Evolutionary conservation across 2,888 invertebrate species (phyloP).

Genomic region (Drosophila paramelanica): DNA sequence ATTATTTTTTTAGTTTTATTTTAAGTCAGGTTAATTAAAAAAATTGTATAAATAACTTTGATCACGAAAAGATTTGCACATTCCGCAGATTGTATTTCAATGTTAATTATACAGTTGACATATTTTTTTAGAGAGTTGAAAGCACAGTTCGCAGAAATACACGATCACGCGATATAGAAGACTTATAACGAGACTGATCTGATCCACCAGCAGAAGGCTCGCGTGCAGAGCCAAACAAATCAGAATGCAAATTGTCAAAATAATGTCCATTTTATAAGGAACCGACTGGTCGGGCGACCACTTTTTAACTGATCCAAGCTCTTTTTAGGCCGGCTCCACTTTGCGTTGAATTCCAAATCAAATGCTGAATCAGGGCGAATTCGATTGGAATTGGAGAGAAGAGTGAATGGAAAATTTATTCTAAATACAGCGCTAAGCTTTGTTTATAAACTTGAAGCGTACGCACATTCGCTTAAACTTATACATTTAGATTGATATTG

Average conservation of each 20-base stretch:
- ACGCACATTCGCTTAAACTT: too few species aligned
- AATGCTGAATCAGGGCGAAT: background rate
- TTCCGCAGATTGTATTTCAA: background rate
- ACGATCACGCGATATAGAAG: background rate
- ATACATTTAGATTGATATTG: too few species aligned
- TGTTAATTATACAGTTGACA: background rate
- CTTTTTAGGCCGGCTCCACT: background rate
- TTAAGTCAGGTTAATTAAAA: too few species aligned
- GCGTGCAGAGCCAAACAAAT: constrained; percentile 1
- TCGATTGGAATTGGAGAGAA: background rate
- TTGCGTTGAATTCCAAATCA: background rate
- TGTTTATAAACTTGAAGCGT: background rate
- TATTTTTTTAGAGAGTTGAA: background rate
- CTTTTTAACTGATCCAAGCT: constrained; percentile 11
- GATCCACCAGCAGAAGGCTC: background rate
- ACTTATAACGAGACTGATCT: background rate
- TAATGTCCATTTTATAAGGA: constrained; percentile 17
- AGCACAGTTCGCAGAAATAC: background rate
- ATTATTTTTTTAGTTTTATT: too few species aligned
- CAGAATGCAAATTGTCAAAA: background rate
- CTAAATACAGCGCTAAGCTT: background rate
- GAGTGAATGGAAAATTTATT: background rate
- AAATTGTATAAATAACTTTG: too few species aligned
- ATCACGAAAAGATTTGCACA: too few species aligned
- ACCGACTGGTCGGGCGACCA: background rate